Conservation (phyloP, 2,797 vertebrate genomes). For the Antrozous pallidus region DNA sequence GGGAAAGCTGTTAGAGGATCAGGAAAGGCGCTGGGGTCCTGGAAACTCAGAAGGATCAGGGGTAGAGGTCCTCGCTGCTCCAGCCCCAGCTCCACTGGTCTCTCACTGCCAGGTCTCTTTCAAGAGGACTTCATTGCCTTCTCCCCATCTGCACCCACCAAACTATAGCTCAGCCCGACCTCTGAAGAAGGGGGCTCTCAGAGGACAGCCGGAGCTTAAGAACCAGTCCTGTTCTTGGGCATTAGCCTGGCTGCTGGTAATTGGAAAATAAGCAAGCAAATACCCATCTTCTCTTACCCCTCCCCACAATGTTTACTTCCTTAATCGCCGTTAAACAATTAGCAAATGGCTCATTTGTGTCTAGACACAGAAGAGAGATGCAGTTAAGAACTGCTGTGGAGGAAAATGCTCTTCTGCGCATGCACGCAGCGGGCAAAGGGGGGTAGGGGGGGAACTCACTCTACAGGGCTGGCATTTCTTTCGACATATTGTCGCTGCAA, state of each 20-base stretch:
- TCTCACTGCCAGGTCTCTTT: not conserved
- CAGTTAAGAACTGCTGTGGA: conserved; percentile 35
- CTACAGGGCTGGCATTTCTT: conserved; percentile 69
- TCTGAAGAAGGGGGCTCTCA: not conserved
- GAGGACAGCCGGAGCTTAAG: not conserved
- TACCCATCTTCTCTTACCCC: not conserved
- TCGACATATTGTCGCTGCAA: conserved; percentile 39
- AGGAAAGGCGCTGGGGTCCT: not conserved
- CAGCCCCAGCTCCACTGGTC: no score
- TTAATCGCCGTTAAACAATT: conserved; percentile 69
- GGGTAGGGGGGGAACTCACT: not conserved
- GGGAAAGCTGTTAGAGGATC: not conserved
- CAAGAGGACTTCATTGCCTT: not conserved
- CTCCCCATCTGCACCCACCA: not conserved
- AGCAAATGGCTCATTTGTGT: conserved; percentile 67
- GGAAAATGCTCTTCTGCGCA: not conserved
- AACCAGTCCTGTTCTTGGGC: not conserved
- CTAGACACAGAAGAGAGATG: conserved; percentile 41
- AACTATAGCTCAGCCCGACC: not conserved
- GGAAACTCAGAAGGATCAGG: not conserved
- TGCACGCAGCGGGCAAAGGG: fast-evolving
- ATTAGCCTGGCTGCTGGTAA: not conserved
- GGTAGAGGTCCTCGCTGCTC: fast-evolving
- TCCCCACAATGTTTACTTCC: conserved; percentile 1
- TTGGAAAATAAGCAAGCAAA: not conserved